A percentile compares a stretch with the other conserved stretches of the same genome.
Evolutionary conservation across 2,113 vertebrate genomes (phyloP).

Genomic region (Callionymus lyra): DNA sequence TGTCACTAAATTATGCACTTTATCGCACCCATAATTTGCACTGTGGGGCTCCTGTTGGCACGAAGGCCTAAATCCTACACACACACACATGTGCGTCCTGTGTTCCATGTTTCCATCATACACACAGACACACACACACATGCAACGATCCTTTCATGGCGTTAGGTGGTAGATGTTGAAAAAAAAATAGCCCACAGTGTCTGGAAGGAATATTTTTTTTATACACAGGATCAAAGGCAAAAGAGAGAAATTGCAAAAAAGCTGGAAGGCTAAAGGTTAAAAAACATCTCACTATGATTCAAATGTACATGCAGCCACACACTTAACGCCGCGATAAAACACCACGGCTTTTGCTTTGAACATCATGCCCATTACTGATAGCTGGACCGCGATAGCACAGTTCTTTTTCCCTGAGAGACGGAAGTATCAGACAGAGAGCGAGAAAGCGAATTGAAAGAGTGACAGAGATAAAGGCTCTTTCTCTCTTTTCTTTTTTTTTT

Average conservation of each 20-base stretch:
- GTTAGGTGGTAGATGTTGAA: conserved; percentile 20
- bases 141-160: conserved; percentile 13
- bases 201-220: conserved; percentile 39
- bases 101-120: conserved; percentile 8
- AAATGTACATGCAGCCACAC: conserved; percentile 16
- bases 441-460: conserved; percentile 16
- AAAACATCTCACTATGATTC: conserved; percentile 23
- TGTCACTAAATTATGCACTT: neutral
- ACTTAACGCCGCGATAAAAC: conserved; percentile 37
- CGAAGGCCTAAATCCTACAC: conserved; percentile 9
- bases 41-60: conserved; percentile 1
- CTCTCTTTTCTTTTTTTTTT: neutral
- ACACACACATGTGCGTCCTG: conserved; percentile 2
- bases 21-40: neutral
- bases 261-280: conserved; percentile 7
- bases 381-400: conserved; percentile 34
- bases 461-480: conserved; percentile 35
- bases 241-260: neutral
- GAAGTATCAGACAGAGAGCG: conserved; percentile 22
- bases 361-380: conserved; percentile 38
- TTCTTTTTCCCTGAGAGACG: conserved; percentile 22
- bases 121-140: conserved; percentile 15
- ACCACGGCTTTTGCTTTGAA: conserved; percentile 37
- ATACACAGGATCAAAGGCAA: neutral
- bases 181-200: conserved; percentile 10